Evolutionary conservation across 2,113 vertebrate species (phyloP).

Genomic region (Cyphomyrus discorhynchus): DNA sequence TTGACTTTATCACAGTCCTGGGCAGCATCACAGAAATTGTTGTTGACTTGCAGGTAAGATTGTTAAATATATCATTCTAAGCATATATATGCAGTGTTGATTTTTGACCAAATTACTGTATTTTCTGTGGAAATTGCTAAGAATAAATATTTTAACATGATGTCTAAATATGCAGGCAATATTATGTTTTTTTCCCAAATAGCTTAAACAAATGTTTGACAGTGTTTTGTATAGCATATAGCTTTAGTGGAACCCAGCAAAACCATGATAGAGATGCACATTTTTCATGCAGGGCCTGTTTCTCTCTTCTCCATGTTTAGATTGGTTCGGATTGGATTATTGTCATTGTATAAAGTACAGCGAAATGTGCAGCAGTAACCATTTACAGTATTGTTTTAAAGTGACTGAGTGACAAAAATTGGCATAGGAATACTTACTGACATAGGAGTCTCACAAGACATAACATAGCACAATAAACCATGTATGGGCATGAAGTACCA

Average conservation of each 20-base stretch:
- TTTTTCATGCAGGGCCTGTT: neutral
- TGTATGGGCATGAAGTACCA: neutral
- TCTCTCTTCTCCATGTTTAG: neutral
- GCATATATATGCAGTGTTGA: neutral
- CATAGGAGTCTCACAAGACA: neutral
- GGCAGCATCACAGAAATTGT: slow-evolving; percentile 95
- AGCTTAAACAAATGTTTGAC: neutral
- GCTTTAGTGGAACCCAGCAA: neutral
- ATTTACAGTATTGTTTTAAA: neutral
- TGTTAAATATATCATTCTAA: neutral
- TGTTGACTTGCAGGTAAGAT: slow-evolving; percentile 68
- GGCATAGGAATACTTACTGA: neutral
- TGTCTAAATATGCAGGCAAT: neutral
- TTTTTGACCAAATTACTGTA: neutral
- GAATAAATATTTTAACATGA: neutral
- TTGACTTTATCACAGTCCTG: slow-evolving; percentile 96
- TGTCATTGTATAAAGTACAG: neutral
- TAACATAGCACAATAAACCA: neutral
- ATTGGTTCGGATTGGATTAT: neutral
- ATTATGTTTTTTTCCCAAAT: neutral
- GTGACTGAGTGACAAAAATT: neutral
- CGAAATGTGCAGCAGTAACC: neutral
- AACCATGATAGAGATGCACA: neutral
- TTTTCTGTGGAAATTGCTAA: neutral
- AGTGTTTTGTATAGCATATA: neutral